A percentile compares a stretch with the other conserved stretches of the same genome.
phyloP scores from a whole-genome alignment of 2,888 invertebrate genomes.

The Steinernema hermaphroditum region DNA sequence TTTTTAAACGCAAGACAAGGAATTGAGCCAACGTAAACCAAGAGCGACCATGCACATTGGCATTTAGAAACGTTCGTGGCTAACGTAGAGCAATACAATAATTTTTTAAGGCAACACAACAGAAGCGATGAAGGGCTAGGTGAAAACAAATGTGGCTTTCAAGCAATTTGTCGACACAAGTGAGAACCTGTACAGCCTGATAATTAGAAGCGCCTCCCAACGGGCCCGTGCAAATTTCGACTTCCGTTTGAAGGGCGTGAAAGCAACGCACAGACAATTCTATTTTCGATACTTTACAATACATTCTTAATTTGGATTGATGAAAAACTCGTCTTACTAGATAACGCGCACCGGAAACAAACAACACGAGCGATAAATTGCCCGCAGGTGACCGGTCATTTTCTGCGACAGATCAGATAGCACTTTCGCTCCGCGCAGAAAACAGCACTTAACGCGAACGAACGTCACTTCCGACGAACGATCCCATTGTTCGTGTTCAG shows the following conservation, averaged over 20 bases:
- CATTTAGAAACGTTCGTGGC: no score
- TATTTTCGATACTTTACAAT: not conserved
- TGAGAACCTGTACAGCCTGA: no score
- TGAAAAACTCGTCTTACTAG: constrained; percentile 8
- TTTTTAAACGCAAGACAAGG: no score
- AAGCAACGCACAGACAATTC: not conserved
- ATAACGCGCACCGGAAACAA: constrained; percentile 30
- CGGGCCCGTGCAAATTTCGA: no score
- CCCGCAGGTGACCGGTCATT: constrained; percentile 23
- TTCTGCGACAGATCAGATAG: constrained; percentile 29
- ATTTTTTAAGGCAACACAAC: no score
- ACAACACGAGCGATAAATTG: constrained; percentile 25
- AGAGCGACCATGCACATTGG: no score
- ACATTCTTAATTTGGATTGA: constrained; percentile 8
- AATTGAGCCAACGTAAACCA: no score
- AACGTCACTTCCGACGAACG: constrained; percentile 7
- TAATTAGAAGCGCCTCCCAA: no score
- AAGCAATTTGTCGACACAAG: no score
- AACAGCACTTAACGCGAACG: not conserved
- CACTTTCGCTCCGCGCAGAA: constrained; percentile 21
- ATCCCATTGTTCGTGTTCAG: not conserved
- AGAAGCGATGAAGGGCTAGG: no score
- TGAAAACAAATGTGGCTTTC: no score
- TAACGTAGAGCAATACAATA: no score
- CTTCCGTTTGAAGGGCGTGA: not conserved